Conservation (phyloP, 2,113 vertebrate species). For the Eclectus roratus region DNA sequence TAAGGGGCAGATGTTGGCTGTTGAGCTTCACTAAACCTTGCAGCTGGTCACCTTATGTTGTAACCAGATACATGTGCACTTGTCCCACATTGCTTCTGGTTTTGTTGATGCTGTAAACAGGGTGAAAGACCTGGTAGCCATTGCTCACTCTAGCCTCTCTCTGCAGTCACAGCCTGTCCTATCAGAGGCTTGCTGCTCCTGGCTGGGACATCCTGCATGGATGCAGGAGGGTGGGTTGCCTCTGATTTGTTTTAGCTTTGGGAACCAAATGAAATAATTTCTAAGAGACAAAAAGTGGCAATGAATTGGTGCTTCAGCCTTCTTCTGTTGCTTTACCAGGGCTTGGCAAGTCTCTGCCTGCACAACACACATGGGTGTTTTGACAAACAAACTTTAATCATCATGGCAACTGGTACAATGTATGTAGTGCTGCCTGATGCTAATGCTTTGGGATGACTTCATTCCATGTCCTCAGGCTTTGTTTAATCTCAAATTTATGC, state of each 20-base stretch:
- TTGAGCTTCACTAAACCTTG: background rate
- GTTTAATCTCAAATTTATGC: background rate
- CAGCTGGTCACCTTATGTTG: slow-evolving; percentile 35
- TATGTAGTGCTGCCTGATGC: background rate
- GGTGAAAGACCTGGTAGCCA: background rate
- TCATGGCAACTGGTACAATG: background rate
- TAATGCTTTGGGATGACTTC: background rate
- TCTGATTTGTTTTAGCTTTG: background rate
- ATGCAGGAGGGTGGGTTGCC: background rate
- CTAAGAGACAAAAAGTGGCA: background rate
- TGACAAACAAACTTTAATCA: background rate
- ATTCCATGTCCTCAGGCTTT: background rate
- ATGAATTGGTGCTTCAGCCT: background rate
- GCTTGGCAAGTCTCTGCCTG: background rate
- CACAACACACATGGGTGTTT: background rate
- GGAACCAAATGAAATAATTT: background rate
- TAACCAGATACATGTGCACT: background rate
- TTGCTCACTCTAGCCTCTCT: background rate
- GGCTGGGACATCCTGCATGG: background rate
- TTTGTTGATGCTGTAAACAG: background rate
- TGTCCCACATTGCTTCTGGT: background rate
- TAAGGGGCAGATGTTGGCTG: slow-evolving; percentile 27
- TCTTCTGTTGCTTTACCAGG: background rate
- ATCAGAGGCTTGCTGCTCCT: background rate
- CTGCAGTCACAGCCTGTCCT: background rate